A percentile compares a stretch with the other conserved stretches of the same genome.
Evolutionary conservation across 2,888 invertebrate species (phyloP).

Genomic region (Troides helena): DNA sequence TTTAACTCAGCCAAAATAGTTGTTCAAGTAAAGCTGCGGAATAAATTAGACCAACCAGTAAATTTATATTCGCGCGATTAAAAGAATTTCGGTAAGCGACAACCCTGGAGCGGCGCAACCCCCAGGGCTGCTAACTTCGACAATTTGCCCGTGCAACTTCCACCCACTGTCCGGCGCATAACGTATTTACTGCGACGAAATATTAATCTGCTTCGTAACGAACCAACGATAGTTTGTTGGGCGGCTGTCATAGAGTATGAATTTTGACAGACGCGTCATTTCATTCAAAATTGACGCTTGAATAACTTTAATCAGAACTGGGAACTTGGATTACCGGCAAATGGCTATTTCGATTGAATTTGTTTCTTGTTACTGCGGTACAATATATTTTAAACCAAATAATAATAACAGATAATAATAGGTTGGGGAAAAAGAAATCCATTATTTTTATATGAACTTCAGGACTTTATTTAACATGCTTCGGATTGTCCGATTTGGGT

Average conservation of each 20-base stretch:
- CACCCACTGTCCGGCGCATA: conserved; percentile 67
- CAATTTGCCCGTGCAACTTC: conserved; percentile 70
- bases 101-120: conserved; percentile 47
- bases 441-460: too few species aligned
- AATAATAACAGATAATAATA: too few species aligned
- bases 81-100: conserved; percentile 38
- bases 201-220: conserved; percentile 75
- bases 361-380: not conserved
- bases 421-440: too few species aligned
- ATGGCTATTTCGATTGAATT: conserved; percentile 30
- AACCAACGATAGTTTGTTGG: conserved; percentile 63
- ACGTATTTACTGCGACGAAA: conserved; percentile 77
- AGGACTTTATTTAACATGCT: too few species aligned
- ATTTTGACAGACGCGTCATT: conserved; percentile 39
- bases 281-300: conserved; percentile 24
- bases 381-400: too few species aligned
- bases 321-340: conserved; percentile 33
- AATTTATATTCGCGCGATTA: not conserved
- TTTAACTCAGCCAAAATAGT: not conserved
- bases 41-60: conserved; percentile 1
- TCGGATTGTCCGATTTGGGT: too few species aligned
- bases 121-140: conserved; percentile 71
- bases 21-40: not conserved
- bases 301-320: conserved; percentile 34
- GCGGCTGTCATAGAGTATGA: conserved; percentile 50